Base-by-base conservation (phyloP, 2,797 vertebrate genomes). In the Denticeps clupeoides region DNA sequence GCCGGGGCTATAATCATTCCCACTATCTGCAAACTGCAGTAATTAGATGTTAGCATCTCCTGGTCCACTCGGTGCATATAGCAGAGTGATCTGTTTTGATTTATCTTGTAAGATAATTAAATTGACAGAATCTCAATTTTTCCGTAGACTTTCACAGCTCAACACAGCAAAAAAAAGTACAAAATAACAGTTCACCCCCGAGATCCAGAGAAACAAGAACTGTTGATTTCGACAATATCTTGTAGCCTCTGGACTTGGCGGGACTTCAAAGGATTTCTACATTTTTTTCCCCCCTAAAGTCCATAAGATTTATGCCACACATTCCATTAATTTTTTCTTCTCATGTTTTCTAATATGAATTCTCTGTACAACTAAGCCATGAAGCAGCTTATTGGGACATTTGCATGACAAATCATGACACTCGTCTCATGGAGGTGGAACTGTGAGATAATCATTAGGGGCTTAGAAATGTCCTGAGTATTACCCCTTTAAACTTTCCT, bases 71-170 rank as follows among this genome's bases (percentile, higher is more conserved):
- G 68, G 68, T 64, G 40, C 54, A 62, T 75, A 49, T 53, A 45
- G 58, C 70, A 47, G 44, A 45, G 60, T 33, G 38, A 56, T 45
- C 13, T 45, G 60, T 67, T 68, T 70, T 65, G 55, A 49, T 70
- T 74, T 75, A 74, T 79, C 79, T 68, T 4, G 5, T 58, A 62
- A 68, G 66, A 73, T 67, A 60, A 70, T 70, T 48, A 72, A 70
- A 68, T 55, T 41, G 29, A 51, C 64, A 28, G 60, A 53, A 55
- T 52, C 65, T 52, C 60, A 60, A 56, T 45, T 68, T 68, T 52
- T 52, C 8, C 31, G 45, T 49, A 41, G 49, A 59, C 47, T 56
- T 27, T 53, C 27, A 18, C 28, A 44, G 45, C 49, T 55, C 47
- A 50, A 56, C 26, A 38, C 55, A 45, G 22, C 18, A 19, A 26